Base-by-base conservation (phyloP, 53 echinoderm and acorn worm genomes). In the Patiria pectinifera region DNA sequence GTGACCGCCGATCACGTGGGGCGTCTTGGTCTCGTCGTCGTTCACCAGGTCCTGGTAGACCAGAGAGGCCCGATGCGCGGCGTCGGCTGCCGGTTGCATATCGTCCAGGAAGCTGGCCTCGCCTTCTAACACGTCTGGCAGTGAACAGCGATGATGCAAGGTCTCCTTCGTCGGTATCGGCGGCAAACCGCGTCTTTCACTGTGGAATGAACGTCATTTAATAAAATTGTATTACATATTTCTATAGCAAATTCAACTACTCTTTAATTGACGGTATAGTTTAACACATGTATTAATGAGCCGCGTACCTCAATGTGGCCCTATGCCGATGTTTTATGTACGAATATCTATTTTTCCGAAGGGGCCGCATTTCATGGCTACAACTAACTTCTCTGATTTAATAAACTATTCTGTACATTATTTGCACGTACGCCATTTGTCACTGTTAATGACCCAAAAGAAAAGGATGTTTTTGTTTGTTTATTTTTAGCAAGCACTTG, bases 61-160 rank as follows among this genome's bases (percentile, higher is more conserved):
- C 5, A 96, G 94, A 11, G 97, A 97, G 4, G 80, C 71, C 60
- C 93, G 88, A 47, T 97, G 97, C 0, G 93, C 93, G 72, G 89
- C 78, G 22, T 86, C 80, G 49, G 96, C 96, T 48, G 94, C 94
- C 60, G 93, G 89, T 15, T 95, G 94, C 69, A 96, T 63, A 69
- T 97, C 97, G 35, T 97, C 96, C 15, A 97, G 44, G 85, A 97
- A 97, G 71, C 83, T 84, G 1, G 97, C 97, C 69, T 97, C 97
- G 12, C 97, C 97, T 45, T 97, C 95, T 11, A 96, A 83, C 48
- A 96, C 78, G 70, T 94, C 95, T 3, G 97, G 97, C 7, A 96
- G 82, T 23, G 97, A 97, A 13, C 89, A 22, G 25, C 81, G 85
- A 15, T 94, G 97, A 72, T 92, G 92, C 48, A 96, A 76, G 19